Evolutionary conservation across 1,140 invertebrate species (phyloP).

Genomic region (Planococcus citri): DNA sequence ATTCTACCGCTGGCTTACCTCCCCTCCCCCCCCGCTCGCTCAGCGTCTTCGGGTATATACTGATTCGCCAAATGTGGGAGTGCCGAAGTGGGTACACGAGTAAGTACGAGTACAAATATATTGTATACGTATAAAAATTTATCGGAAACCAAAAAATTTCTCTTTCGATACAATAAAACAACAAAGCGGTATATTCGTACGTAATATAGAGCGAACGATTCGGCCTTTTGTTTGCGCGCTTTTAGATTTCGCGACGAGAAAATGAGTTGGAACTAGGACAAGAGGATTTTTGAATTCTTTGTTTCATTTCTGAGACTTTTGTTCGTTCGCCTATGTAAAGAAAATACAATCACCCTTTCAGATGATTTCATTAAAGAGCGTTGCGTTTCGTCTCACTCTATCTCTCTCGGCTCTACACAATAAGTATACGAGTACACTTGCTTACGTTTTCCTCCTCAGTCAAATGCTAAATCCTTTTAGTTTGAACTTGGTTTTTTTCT

Average conservation of each 20-base stretch:
- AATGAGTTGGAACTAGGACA: conserved; percentile 6
- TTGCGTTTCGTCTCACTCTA: neutral
- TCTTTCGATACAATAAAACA: conserved; percentile 3
- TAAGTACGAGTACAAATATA: no score
- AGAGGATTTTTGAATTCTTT: conserved; percentile 12
- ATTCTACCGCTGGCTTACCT: no score
- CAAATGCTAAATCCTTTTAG: conserved; percentile 18
- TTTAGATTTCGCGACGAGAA: neutral
- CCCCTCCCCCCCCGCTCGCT: no score
- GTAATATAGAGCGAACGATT: no score
- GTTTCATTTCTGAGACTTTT: conserved; percentile 8
- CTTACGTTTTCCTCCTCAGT: neutral
- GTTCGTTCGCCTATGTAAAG: conserved; percentile 15
- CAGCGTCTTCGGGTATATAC: no score
- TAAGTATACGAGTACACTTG: no score
- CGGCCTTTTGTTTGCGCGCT: neutral
- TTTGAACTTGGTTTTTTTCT: conserved; percentile 11
- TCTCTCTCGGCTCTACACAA: neutral
- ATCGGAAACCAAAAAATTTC: conserved; percentile 8
- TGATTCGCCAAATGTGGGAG: no score
- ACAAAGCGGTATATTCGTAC: neutral
- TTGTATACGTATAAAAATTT: neutral
- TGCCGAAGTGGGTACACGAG: no score
- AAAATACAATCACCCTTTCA: conserved; percentile 19
- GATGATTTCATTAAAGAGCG: conserved; percentile 18